Base-by-base conservation (phyloP, 1,140 invertebrate species). In the Oreohelix idahoensis region DNA sequence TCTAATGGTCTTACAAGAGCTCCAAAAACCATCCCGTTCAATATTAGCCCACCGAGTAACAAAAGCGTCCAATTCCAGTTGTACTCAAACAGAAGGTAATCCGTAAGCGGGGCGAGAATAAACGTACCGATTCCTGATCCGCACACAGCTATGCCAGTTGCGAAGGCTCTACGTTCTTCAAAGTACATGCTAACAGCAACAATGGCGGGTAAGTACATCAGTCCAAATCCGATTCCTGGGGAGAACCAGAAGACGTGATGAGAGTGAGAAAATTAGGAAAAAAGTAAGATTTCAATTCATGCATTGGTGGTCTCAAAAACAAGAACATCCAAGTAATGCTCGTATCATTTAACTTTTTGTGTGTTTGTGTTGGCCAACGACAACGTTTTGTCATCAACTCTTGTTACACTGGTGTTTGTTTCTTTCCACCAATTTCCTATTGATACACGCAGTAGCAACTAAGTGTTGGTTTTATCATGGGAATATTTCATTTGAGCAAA, bases 141-240 rank as follows among this genome's bases (percentile, higher is more conserved):
- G 90, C 97, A 98, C 5, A 99, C 98, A 0, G 98, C 97, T 53
- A 99, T 98, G 17, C 98, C 98, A 0, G 98, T 99, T n/a, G 98
- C 98, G 79, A 99, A 92, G 1, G 98, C 99, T 85, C 98, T 94
- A 89, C 98, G 98, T 17, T 97, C 97, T 92, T 99, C 98, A 93
- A 99, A 99, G 93, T 99, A 99, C 93, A 98, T 99, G 42, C 98
- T 97, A 29, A 99, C 98, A 73, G 97, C 97, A 17, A 99, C 98
- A 66, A 99, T 98, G 0, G 98, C 97, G 0, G 98, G 98, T 29
- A 99, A 94, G 93, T 99, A 99, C 90, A 99, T 98, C 92, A 99
- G 95, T 78, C 98, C 98, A 91, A 99, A 99, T 26, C 97, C 98
- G 29, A 98, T 93, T n/a, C 98, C 97, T 96, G 39, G 26, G 45